Evolutionary conservation across 2,888 invertebrate genomes (phyloP), one percentile per base, ranked within the genome.

Genomic region (Thereva unica): DNA sequence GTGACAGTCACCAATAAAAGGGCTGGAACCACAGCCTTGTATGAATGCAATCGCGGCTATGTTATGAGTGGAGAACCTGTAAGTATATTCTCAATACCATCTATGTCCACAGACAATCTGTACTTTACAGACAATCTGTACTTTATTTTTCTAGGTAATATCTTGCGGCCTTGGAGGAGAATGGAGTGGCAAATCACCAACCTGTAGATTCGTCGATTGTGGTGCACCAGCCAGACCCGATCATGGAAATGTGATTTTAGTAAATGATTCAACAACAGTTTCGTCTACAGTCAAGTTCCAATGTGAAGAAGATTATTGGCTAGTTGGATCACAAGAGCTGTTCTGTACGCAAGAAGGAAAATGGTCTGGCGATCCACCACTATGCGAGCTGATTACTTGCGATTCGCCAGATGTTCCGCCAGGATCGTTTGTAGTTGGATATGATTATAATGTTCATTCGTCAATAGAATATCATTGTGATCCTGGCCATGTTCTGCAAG

Each of bases 391-490:
- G 75, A 93, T 94, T 67, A 88, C 90, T 0, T 95, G 95, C 76
- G 88, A 90, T 42, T 91, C 93, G 71, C 95, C 95, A 0, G 89
- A 92, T 74, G 91, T 93, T 0, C 93, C 93, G 0, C 82, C 89
- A 0, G 94, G 93, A 5, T 90, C 93, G 6, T 93, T 89, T 78
- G 93, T 95, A 68, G 91, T 93, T 12, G 93, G 93, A 0, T 93
- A 93, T 76, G 93, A 93, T 76, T 89, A 94, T 76, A 93, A 93
- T 76, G 88, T 95, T 0, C 92, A 93, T 78, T 93, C 94, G 0
- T 87, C 86, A 40, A 93, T 95, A 54, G 89, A 92, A 76, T 95
- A 93, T 79, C 89, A 93, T 75, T 95, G 95, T 77, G 93, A 94
- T 78, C 85, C 87, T 0, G 95, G 95, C 0, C 90, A 94, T 78